Evolutionary conservation across 2,797 vertebrate species (phyloP).

Genomic region (Lepidocolaptes lacrymiger): DNA sequence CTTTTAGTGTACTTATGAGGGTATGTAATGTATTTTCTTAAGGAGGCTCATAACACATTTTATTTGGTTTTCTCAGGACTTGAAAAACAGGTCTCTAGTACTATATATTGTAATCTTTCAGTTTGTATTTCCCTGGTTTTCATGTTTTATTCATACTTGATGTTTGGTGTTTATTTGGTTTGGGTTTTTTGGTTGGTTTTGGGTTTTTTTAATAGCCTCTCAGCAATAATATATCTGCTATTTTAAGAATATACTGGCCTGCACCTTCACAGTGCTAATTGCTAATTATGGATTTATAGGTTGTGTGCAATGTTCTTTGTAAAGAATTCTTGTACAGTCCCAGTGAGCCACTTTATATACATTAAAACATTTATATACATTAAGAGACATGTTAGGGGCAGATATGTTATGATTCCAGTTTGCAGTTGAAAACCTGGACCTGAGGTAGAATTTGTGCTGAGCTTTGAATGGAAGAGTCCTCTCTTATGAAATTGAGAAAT

Average conservation of each 20-base stretch:
- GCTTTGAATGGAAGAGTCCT: not conserved
- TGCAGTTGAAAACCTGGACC: not conserved
- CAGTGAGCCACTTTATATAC: not conserved
- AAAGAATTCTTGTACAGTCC: not conserved
- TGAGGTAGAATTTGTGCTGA: not conserved
- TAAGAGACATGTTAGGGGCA: not conserved
- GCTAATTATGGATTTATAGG: not conserved
- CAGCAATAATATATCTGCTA: not conserved
- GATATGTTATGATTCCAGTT: not conserved
- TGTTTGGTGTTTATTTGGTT: not conserved
- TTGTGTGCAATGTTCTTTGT: not conserved
- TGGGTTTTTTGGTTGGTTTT: accelerated
- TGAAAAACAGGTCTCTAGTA: not conserved
- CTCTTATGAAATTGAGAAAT: not conserved
- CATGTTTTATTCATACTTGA: not conserved
- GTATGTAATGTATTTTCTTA: not conserved
- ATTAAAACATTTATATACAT: not conserved
- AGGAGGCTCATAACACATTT: not conserved
- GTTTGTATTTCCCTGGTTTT: not conserved
- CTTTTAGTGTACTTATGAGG: not conserved
- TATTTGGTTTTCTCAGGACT: not conserved
- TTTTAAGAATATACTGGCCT: not conserved
- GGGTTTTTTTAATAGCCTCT: not conserved
- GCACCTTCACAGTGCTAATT: not conserved
- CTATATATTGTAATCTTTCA: not conserved